Evolutionary conservation across 2,797 vertebrate species (phyloP).

Genomic region (Hypotaenidia okinawae): DNA sequence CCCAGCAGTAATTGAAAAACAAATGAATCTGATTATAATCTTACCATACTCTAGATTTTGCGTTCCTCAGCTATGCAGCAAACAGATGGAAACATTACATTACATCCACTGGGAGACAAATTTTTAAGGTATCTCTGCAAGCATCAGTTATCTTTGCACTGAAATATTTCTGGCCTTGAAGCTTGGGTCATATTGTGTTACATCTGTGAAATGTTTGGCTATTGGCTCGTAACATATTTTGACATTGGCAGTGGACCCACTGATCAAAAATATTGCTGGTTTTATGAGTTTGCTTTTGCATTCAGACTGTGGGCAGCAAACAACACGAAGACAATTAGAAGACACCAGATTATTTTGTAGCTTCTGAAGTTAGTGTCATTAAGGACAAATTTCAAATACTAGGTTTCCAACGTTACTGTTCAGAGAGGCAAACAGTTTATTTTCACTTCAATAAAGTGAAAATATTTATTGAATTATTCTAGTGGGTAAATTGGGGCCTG

Average conservation of each 20-base stretch:
- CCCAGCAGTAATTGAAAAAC: background rate
- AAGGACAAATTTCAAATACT: background rate
- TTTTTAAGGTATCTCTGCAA: constrained; percentile 15
- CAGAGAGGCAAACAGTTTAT: background rate
- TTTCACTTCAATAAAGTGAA: background rate
- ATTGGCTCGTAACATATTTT: background rate
- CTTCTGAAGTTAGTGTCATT: background rate
- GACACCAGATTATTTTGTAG: background rate
- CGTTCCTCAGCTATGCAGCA: constrained; percentile 9
- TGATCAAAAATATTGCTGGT: background rate
- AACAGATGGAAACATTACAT: constrained; percentile 37
- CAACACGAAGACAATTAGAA: background rate
- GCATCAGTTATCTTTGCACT: constrained; percentile 4
- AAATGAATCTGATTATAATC: constrained; percentile 31
- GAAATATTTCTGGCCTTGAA: background rate
- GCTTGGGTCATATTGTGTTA: background rate
- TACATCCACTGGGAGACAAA: background rate
- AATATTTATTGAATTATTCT: background rate
- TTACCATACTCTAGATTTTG: background rate
- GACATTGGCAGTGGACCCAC: background rate
- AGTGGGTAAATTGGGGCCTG: background rate
- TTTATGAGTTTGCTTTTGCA: background rate
- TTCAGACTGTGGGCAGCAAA: background rate
- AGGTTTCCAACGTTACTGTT: background rate
- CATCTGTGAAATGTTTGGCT: background rate